Percentiles rank a stretch among this genome's conserved stretches.
phyloP scores from a whole-genome alignment of 2,888 invertebrate species.

The Frankliniella intonsa region DNA sequence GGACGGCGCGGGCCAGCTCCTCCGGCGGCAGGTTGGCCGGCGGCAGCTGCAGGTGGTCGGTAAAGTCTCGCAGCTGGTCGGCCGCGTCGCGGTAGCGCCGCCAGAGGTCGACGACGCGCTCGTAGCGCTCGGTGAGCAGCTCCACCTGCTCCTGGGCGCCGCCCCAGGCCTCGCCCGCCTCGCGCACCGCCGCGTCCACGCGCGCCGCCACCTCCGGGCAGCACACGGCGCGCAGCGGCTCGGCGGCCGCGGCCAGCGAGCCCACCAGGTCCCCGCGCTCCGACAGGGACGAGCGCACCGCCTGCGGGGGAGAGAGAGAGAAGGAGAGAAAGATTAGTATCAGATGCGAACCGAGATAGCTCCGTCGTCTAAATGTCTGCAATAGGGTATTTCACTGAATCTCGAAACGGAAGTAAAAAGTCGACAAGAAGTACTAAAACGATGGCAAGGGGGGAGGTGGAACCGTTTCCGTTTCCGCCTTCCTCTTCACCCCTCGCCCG shows the following conservation, averaged over 20 bases:
- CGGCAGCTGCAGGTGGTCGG: conserved; percentile 69
- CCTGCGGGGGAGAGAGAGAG: conserved; percentile 50
- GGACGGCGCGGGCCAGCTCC: conserved; percentile 65
- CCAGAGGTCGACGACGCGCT: conserved; percentile 77
- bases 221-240: conserved; percentile 65
- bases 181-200: conserved; percentile 69
- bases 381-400: no score
- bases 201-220: conserved; percentile 66
- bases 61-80: conserved; percentile 68
- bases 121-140: conserved; percentile 71
- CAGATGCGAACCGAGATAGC: not conserved
- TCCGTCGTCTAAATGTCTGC: not conserved
- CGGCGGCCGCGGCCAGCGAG: conserved; percentile 65
- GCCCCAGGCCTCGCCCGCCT: conserved; percentile 73
- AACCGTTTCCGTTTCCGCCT: no score
- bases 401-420: no score
- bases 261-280: conserved; percentile 63
- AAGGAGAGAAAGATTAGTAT: not conserved
- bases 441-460: no score
- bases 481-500: no score
- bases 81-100: conserved; percentile 73
- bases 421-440: no score
- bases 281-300: conserved; percentile 69
- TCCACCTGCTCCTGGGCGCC: conserved; percentile 72
- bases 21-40: conserved; percentile 66